Evolutionary conservation across 2,797 vertebrate genomes (phyloP), one percentile per base, ranked within the genome.

Genomic region (Sarcophilus harrisii): DNA sequence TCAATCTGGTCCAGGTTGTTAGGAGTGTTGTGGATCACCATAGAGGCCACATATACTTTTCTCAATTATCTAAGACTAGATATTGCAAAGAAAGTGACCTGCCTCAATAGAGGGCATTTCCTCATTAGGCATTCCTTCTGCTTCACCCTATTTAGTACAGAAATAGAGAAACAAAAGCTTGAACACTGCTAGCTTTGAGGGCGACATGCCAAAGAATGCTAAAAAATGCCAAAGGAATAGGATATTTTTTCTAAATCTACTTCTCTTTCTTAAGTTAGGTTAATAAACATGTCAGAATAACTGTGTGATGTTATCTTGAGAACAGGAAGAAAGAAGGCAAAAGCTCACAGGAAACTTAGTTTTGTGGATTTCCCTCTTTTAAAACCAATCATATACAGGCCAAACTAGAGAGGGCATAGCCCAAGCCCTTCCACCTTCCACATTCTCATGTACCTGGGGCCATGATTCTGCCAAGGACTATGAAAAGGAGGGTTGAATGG

Each of bases 201-300:
- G 57, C 30, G 94, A 90, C 87, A 93, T 73, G 49, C 28, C 73
- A 92, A 57, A 93, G 28, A 94, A 54, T 29, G 30, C 12, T 90
- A 58, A 94, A 10, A 52, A 45, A 94, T n/a, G 4, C 57, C 94
- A 95, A 96, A 45, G 55, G 32, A 95, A 94, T 49, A 5, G 96
- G 92, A 92, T 90, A 45, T 38, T 94, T 90, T 52, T 66, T 45
- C 92, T n/a, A n/a, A 92, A 30, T 11, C 14, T 91, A 73, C 57
- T 10, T 57, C 24, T 94, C 45, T 91, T 52, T 94, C 92, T 90
- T 91, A 81, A 95, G n/a, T 87, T 54, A 91, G 12, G 55, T 57
- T 45, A 95, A 55, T 45, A 93, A 91, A 32, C 54, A 91, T 45
- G 24, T 60, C n/a, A 92, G 29, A 27, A 94, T 73, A 60, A 90